Percentiles rank a stretch among this genome's conserved stretches.
Conservation (phyloP, 1,140 invertebrate genomes). For the Bombus vancouverensis region DNA sequence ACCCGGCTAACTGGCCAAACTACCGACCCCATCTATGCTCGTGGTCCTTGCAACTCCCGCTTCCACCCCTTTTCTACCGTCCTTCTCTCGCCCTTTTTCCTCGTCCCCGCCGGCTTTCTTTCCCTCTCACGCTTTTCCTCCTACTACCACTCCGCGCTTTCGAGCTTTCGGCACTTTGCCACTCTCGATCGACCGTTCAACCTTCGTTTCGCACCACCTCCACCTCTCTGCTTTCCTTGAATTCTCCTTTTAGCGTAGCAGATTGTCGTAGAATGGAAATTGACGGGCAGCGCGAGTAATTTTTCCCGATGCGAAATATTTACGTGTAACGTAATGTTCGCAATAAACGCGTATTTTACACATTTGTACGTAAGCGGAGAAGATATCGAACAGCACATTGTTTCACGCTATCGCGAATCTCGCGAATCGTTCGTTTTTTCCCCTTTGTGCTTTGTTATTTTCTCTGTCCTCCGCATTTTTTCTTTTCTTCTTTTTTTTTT, state of each 20-base stretch:
- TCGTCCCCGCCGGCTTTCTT: conserved; percentile 16
- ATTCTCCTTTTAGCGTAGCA: no score
- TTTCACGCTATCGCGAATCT: no score
- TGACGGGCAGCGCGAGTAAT: conserved; percentile 24
- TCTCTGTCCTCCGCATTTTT: no score
- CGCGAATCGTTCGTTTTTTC: no score
- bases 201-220: background rate
- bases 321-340: background rate
- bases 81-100: conserved; percentile 9
- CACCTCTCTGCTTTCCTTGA: no score
- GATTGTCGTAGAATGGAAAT: background rate
- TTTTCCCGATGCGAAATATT: background rate
- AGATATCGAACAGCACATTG: no score
- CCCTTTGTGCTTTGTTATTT: no score
- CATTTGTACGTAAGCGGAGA: no score
- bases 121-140: conserved; percentile 25
- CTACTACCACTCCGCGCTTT: conserved; percentile 13
- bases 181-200: background rate
- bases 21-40: conserved; percentile 66
- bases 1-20: conserved; percentile 79
- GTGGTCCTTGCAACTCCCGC: conserved; percentile 35
- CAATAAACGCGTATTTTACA: no score
- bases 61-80: background rate
- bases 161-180: conserved; percentile 21
- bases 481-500: no score